phyloP scores from a whole-genome alignment of 2,888 invertebrate species.

The Hololepta plana region DNA sequence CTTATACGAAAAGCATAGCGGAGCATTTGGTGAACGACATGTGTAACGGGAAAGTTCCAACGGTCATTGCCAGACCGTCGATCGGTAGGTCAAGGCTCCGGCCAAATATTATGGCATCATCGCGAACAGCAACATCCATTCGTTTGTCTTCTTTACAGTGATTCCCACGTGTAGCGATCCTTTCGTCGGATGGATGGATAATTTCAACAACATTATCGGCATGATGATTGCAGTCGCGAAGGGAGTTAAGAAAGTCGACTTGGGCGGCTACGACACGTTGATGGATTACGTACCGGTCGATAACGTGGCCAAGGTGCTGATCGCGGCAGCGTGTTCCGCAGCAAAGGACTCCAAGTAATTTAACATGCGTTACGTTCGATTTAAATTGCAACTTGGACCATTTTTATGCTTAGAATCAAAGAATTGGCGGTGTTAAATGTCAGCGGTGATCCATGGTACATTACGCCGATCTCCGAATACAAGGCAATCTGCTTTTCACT shows the following conservation, averaged over 20 bases:
- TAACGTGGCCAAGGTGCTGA: conserved; percentile 8
- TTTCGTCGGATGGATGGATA: conserved; percentile 72
- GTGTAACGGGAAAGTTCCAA: conserved; percentile 40
- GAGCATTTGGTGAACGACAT: conserved; percentile 58
- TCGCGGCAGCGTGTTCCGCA: conserved; percentile 5
- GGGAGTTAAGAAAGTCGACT: conserved; percentile 25
- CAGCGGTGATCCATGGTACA: no score
- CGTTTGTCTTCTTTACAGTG: conserved; percentile 30
- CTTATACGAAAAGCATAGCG: conserved; percentile 73
- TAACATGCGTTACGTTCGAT: no score
- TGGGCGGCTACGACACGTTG: conserved; percentile 47
- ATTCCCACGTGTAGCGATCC: conserved; percentile 39
- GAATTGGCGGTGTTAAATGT: no score
- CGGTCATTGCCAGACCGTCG: conserved; percentile 70
- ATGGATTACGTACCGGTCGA: conserved; percentile 29
- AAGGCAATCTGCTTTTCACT: no score
- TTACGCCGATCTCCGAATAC: no score
- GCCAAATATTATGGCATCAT: no score
- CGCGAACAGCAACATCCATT: no score
- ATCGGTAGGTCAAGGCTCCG: conserved; percentile 41
- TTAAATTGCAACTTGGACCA: no score
- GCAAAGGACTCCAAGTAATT: no score
- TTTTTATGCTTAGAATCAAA: no score
- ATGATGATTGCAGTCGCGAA: conserved; percentile 53
- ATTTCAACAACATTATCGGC: conserved; percentile 77